Percentiles rank a stretch among this genome's conserved stretches.
Evolutionary conservation across 2,888 invertebrate species (phyloP).

Genomic region (Camponotus fellah): DNA sequence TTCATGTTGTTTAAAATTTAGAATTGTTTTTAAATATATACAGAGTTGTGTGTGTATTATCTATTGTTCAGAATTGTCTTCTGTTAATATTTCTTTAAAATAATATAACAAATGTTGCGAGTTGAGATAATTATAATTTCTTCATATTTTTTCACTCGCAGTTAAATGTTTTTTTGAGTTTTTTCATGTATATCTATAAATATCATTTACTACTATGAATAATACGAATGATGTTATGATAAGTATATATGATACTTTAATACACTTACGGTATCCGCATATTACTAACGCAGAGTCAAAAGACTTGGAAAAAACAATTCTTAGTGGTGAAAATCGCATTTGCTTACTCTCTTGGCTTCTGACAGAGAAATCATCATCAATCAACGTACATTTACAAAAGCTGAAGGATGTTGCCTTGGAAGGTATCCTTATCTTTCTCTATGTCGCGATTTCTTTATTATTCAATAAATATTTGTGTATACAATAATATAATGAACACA

Average conservation of each 20-base stretch:
- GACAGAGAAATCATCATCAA: constrained; percentile 58
- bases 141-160: neutral
- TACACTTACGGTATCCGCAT: constrained; percentile 77
- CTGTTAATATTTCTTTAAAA: neutral
- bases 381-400: constrained; percentile 64
- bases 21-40: neutral
- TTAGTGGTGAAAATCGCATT: constrained; percentile 73
- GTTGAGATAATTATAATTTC: neutral
- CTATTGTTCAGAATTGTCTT: too few species aligned
- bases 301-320: constrained; percentile 71
- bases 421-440: constrained; percentile 63
- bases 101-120: neutral
- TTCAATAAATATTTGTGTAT: neutral
- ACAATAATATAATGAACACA: neutral
- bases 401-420: constrained; percentile 67
- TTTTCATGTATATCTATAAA: constrained; percentile 88
- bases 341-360: constrained; percentile 78
- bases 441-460: neutral
- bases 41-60: neutral
- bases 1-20: constrained; percentile 19
- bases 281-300: constrained; percentile 73
- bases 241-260: constrained; percentile 74
- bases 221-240: constrained; percentile 61
- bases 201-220: constrained; percentile 72
- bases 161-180: constrained; percentile 88